Evolutionary conservation across 2,888 invertebrate genomes (phyloP).

Genomic region (Lymantria monacha): DNA sequence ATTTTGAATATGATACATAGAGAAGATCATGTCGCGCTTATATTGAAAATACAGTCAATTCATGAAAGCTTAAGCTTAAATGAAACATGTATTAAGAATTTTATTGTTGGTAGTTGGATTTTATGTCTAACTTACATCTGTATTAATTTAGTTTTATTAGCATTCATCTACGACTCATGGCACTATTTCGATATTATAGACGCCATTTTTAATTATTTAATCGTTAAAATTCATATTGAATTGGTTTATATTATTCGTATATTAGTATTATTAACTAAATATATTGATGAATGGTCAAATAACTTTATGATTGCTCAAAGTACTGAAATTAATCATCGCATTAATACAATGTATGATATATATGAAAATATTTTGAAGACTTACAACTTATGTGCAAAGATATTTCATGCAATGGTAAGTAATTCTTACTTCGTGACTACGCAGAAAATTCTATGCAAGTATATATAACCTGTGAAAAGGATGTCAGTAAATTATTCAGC

Average conservation of each 20-base stretch:
- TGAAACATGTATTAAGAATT: background rate
- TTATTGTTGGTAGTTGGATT: background rate
- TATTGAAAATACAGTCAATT: background rate
- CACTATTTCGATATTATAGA: background rate
- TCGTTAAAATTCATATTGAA: background rate
- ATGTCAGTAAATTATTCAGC: too few relatives aligned
- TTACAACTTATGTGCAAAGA: background rate
- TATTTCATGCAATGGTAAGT: background rate
- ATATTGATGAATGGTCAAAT: background rate
- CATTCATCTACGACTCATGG: background rate
- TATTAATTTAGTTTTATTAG: background rate
- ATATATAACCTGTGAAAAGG: too few relatives aligned
- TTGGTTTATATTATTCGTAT: background rate
- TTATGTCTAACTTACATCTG: background rate
- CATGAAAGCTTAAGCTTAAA: background rate
- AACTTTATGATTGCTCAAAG: background rate
- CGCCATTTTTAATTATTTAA: background rate
- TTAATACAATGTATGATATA: background rate
- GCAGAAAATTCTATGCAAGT: too few relatives aligned
- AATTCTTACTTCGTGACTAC: too few relatives aligned
- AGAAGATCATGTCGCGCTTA: background rate
- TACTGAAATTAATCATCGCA: background rate
- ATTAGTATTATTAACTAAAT: background rate
- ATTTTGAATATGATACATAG: background rate
- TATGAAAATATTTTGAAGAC: background rate